Evolutionary conservation across 2,113 vertebrate genomes (phyloP).

Genomic region (Nannobrachium achirus): DNA sequence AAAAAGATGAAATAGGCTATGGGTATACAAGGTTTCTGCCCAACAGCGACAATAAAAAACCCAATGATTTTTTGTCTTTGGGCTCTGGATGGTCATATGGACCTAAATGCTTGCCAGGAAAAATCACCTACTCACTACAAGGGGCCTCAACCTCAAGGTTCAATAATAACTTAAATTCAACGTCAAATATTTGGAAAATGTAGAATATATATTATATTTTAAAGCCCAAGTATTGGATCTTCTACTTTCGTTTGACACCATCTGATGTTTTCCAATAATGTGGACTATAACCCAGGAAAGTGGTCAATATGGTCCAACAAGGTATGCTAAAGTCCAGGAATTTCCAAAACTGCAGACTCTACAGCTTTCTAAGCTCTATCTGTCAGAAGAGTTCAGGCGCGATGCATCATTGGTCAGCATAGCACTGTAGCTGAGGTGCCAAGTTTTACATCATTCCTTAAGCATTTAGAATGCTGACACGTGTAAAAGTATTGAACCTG

Average conservation of each 20-base stretch:
- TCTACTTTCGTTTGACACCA: neutral
- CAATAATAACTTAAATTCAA: neutral
- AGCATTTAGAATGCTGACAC: neutral
- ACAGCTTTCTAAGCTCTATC: neutral
- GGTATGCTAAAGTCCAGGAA: neutral
- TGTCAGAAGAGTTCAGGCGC: neutral
- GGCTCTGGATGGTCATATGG: neutral
- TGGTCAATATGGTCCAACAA: neutral
- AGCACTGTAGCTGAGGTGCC: neutral
- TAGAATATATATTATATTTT: neutral
- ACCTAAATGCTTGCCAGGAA: slow-evolving; percentile 11
- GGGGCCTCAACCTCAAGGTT: slow-evolving; percentile 11
- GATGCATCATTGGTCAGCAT: neutral
- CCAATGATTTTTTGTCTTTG: neutral
- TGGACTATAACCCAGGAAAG: neutral
- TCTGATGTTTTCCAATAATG: neutral
- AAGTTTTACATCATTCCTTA: neutral
- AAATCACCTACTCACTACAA: slow-evolving; percentile 1
- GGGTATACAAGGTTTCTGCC: too few relatives aligned
- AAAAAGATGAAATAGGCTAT: too few relatives aligned
- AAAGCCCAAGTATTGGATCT: neutral
- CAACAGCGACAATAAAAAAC: too few relatives aligned
- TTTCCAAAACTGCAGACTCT: neutral
- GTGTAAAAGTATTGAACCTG: slow-evolving; percentile 28
- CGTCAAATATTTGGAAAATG: slow-evolving; percentile 13